Evolutionary conservation across 2,888 invertebrate genomes (phyloP), one percentile per base, ranked within the genome.

Genomic region (Leucozona laternaria): DNA sequence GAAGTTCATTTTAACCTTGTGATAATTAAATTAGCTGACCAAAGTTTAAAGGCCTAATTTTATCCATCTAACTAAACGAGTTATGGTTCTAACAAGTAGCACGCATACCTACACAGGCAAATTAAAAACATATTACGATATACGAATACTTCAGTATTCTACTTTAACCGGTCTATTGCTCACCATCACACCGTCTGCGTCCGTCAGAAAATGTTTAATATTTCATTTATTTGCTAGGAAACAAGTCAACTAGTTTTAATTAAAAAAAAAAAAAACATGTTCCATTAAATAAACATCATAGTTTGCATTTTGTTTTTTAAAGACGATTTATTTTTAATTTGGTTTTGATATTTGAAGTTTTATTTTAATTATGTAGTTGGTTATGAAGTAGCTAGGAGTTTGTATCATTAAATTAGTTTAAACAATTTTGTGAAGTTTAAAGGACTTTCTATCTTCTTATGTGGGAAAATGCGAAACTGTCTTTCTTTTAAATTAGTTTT

Each of bases 101-200:
- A 75, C 50, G 28, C 50, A 73, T 50, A 58, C 28, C 43, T 45
- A 25, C 37, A 68, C 28, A 71, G 15, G 37, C n/a, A 57, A 48
- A 20, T n/a, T n/a, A 37, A 22, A 45, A 64, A 34, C 20, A 40
- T 53, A 10, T 28, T 48, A 43, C n/a, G n/a, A n/a, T n/a, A n/a
- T n/a, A n/a, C 22, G 17, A n/a, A 60, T 53, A 34, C 37, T 25
- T 1, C 58, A 25, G 17, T 25, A 73, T 58, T 78, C 68, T 66
- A 73, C 58, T 73, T 70, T 58, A 71, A 79, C 83, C 83, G 83
- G 79, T 79, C 79, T 75, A 79, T 84, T 84, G 75, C 75, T 75
- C 73, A 79, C 79, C 17, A 64, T 75, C 20, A 4, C 15, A 20
- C 31, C 10, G 37, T 34, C 20, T 34, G 17, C 20, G 58, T 15